phyloP scores from a whole-genome alignment of 2,113 vertebrate species.

The Gadus chalcogrammus region DNA sequence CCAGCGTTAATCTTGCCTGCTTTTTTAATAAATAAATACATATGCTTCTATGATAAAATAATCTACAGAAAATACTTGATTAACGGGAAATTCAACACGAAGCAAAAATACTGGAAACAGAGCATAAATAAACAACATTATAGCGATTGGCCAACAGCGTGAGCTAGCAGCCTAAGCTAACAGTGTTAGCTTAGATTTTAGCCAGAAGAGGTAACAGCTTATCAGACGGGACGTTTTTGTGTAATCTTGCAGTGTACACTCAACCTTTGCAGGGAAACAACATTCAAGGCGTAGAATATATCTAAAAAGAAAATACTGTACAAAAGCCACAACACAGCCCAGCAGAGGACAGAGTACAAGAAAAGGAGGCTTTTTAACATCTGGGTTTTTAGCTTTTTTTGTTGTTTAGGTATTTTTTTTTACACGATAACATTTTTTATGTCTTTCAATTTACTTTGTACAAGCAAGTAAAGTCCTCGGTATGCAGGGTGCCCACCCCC shows the following conservation, averaged over 20 bases:
- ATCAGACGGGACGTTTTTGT: background rate
- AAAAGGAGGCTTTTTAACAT: slow-evolving; percentile 50
- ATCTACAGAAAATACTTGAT: no score
- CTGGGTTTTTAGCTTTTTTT: slow-evolving; percentile 24
- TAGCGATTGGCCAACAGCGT: no score
- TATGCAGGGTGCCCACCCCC: slow-evolving; percentile 17
- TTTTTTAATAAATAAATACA: no score
- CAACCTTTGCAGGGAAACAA: slow-evolving; percentile 59
- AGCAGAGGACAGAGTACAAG: slow-evolving; percentile 49
- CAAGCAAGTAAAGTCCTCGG: slow-evolving; percentile 57
- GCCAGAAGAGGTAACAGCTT: no score
- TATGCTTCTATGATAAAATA: no score
- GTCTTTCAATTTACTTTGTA: slow-evolving; percentile 54
- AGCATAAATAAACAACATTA: no score
- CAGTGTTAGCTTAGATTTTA: no score
- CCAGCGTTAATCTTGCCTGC: no score
- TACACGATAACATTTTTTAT: slow-evolving; percentile 33
- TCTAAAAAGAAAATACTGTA: slow-evolving; percentile 74
- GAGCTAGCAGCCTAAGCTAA: no score
- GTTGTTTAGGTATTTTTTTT: slow-evolving; percentile 21
- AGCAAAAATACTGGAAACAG: no score
- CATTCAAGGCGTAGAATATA: slow-evolving; percentile 72
- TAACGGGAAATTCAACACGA: no score
- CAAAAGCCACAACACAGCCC: slow-evolving; percentile 71
- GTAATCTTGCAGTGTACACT: slow-evolving; percentile 52